Base-by-base conservation (phyloP, 2,888 invertebrate genomes). In the Caenorhabditis doughertyi region DNA sequence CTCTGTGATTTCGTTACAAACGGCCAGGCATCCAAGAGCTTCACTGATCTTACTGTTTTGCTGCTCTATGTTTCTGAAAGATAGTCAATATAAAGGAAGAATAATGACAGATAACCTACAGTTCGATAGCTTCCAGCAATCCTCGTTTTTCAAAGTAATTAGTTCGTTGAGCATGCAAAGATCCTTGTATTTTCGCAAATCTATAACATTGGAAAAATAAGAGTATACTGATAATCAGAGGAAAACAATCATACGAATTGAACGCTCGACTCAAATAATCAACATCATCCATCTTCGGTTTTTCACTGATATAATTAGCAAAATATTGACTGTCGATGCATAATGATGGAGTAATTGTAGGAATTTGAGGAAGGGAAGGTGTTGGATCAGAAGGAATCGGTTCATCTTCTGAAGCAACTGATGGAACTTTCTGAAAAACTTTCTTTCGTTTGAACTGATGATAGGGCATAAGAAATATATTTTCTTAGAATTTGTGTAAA, bases 111-210 rank as follows among this genome's bases (percentile, higher is more conserved):
- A 11, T 32, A 27, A 70, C 65, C 60, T 27, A 80, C 76, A 76
- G 18, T 29, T 81, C 74, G 16, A 81, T 76, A 0, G 81, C 81
- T 16, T 76, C 67, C 27, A 77, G 39, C 18, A 81, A 49, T 21
- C 81, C 81, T 7, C 81, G 76, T 35, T 72, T 76, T 23, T 81
- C 77, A 49, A 81, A 81, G 44, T 81, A 81, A 49, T 81, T 81
- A 4, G 65, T 71, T 21, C 81, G 56, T 25, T 76, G 62, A n/a
- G 56, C 39, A 42, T 81, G 68, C 21, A 81, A 51, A 3, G 21
- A 49, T 21, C 81, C 81, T 21, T 81, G 81, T 25, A 76, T 76
- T 71, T 71, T 64, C n/a, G 81, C 74, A 44, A 81, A 81, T 55
- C 77, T 70, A n/a, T n/a, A n/a, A n/a, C n/a, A n/a, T n/a, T n/a